Evolutionary conservation across 2,113 vertebrate species (phyloP), one percentile per base, ranked within the genome.

Genomic region (Lampris incognitus): DNA sequence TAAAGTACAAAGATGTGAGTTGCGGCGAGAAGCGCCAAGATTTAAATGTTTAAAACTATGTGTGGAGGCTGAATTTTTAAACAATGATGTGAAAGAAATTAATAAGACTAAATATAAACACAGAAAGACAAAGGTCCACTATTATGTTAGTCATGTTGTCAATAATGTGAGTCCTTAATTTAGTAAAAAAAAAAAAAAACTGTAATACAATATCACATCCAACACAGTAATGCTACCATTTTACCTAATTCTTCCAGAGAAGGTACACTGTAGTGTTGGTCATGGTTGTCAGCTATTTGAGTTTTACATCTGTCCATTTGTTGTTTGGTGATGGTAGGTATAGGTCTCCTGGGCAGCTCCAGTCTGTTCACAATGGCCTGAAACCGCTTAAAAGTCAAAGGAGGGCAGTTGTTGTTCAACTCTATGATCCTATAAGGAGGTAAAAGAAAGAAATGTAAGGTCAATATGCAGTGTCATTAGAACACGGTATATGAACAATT

Each of bases 361-460:
- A 99, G 96, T 11, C 95, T 93, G 88, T 95, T 97, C 79, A 99
- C 96, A 75, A 99, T 96, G 87, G 97, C 93, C 88, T 99, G 97
- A 85, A 99, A 99, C 38, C 97, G 95, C 91, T 99, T 99, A 89
- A 98, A 99, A 65, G 97, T 99, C 66, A 99, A 95, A 2, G 98
- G 98, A 9, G 97, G 96, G 75, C 95, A 96, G 92, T 96, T 96
- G 85, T 95, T 97, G 63, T 99, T 99, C 89, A 96, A 94, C 85
- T 98, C 96, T 37, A 99, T 97, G 85, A 99, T 96, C 93, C 97
- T 99, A 93, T 77, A 40, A 74, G 1, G 13, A 48, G 66, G 0
- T 59, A 7, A 78, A 5, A 49, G 39, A 76, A 42, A 9, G 38
- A 66, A 2, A 6, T n/a, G 37, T 1, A 56, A 24, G 38, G 39